Evolutionary conservation across 1,140 invertebrate species (phyloP).

Genomic region (Euglossa dilemma): DNA sequence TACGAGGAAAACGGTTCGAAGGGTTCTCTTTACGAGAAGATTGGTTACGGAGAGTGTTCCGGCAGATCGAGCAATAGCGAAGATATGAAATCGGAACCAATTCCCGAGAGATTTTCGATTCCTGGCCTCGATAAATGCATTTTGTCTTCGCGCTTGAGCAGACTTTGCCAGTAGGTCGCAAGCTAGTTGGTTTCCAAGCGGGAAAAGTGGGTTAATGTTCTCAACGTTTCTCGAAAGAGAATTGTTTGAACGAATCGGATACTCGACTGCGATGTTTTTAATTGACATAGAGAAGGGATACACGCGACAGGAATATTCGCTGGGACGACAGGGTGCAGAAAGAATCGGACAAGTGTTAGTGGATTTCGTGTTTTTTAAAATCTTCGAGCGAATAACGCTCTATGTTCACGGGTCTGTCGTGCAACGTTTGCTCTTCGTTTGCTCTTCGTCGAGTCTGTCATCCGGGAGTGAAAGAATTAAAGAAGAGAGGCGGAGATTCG

Average conservation of each 20-base stretch:
- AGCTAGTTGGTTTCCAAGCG: slow-evolving; percentile 26
- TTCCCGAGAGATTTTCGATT: slow-evolving; percentile 59
- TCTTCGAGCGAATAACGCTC: slow-evolving; percentile 31
- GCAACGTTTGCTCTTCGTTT: slow-evolving; percentile 23
- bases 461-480: background rate
- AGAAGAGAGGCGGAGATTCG: background rate
- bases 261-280: slow-evolving; percentile 16
- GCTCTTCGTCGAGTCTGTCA: slow-evolving; percentile 6
- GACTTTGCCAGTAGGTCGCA: slow-evolving; percentile 26
- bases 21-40: slow-evolving; percentile 64
- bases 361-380: slow-evolving; percentile 39
- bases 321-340: slow-evolving; percentile 3
- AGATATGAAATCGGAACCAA: slow-evolving; percentile 63
- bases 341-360: background rate
- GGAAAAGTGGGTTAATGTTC: slow-evolving; percentile 46
- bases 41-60: slow-evolving; percentile 48
- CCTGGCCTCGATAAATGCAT: slow-evolving; percentile 54
- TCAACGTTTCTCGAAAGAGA: slow-evolving; percentile 31
- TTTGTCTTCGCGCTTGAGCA: slow-evolving; percentile 40
- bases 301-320: slow-evolving; percentile 18
- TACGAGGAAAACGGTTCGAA: slow-evolving; percentile 49
- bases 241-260: slow-evolving; percentile 37
- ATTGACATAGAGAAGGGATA: slow-evolving; percentile 37
- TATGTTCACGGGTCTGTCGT: slow-evolving; percentile 30
- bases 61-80: slow-evolving; percentile 48